Evolutionary conservation across 2,888 invertebrate genomes (phyloP).

Genomic region (Drosophila aldrichi): DNA sequence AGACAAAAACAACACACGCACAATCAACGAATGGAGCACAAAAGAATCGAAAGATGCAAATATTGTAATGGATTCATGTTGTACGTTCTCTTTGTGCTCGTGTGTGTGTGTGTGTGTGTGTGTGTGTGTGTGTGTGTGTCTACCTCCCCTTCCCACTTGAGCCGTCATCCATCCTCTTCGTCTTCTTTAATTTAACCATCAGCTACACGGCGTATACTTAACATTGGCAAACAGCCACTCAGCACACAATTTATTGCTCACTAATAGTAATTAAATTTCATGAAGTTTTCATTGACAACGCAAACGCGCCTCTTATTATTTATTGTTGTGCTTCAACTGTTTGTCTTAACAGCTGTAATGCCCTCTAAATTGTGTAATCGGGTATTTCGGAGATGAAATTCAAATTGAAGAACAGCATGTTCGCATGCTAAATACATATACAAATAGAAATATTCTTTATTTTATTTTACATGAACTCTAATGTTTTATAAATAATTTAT

Average conservation of each 20-base stretch:
- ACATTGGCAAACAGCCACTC: constrained; percentile 33
- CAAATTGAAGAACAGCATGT: background rate
- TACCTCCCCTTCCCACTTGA: too few relatives aligned
- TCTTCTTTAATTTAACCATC: constrained; percentile 15
- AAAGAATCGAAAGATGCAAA: constrained; percentile 65
- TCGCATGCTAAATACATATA: too few relatives aligned
- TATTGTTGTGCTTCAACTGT: background rate
- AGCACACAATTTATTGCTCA: constrained; percentile 25
- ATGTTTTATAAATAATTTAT: too few relatives aligned
- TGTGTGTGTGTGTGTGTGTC: background rate
- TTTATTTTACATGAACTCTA: too few relatives aligned
- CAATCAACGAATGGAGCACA: constrained; percentile 44
- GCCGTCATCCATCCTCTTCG: background rate
- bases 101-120: background rate
- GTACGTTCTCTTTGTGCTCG: constrained; percentile 10
- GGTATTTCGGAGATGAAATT: background rate
- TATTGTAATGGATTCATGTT: constrained; percentile 72
- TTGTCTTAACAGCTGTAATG: background rate
- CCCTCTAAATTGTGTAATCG: background rate
- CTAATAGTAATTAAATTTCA: constrained; percentile 24
- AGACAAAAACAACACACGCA: constrained; percentile 13
- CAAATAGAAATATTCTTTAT: too few relatives aligned
- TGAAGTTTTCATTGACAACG: background rate
- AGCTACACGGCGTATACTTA: constrained; percentile 38
- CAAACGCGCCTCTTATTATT: background rate